phyloP scores from a whole-genome alignment of 2,113 vertebrate genomes.

The Dinomys branickii region DNA sequence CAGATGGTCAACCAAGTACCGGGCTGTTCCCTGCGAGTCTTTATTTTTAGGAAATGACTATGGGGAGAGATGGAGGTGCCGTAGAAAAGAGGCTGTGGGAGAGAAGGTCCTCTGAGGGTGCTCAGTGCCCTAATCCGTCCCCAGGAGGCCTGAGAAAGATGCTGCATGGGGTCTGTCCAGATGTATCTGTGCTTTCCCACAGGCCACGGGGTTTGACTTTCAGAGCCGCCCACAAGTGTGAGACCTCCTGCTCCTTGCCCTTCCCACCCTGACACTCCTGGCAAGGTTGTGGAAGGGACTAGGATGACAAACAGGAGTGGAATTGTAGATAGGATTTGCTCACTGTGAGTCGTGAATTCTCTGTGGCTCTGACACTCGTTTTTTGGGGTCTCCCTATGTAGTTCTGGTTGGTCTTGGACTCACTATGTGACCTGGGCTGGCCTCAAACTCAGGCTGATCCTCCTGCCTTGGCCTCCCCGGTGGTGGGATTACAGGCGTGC shows the following conservation, averaged over 20 bases:
- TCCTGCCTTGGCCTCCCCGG: background rate
- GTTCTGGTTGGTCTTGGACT: background rate
- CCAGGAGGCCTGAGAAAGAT: rapidly evolving
- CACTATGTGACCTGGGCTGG: background rate
- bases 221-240: background rate
- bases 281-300: background rate
- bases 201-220: background rate
- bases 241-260: background rate
- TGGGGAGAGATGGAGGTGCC: background rate
- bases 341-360: background rate
- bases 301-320: background rate
- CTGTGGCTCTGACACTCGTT: background rate
- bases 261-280: background rate
- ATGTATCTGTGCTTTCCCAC: background rate
- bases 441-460: background rate
- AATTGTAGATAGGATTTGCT: background rate
- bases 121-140: background rate
- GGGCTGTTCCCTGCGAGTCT: background rate
- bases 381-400: background rate
- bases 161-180: background rate
- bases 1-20: background rate
- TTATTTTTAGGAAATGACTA: background rate
- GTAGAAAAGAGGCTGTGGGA: background rate
- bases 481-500: background rate
- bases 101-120: background rate